Conservation (phyloP, 2,888 invertebrate species). For the Phyllotreta cruciferae region DNA sequence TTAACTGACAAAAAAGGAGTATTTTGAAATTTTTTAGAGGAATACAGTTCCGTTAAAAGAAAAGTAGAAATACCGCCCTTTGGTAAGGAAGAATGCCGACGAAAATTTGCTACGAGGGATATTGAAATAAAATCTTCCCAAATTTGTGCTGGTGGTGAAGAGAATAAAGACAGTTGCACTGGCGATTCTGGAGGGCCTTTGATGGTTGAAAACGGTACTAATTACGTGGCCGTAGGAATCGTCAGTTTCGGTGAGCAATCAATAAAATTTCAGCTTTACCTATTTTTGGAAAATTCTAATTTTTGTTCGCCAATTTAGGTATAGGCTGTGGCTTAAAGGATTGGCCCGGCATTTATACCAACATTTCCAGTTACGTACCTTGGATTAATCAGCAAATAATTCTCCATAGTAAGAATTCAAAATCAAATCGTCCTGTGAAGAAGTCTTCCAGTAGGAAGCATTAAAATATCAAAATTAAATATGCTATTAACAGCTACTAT, state of each 20-base stretch:
- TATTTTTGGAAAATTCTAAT: not conserved
- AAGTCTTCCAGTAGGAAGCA: no score
- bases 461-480: no score
- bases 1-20: no score
- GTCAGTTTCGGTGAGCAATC: conserved; percentile 68
- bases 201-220: conserved; percentile 61
- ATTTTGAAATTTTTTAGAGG: conserved; percentile 42
- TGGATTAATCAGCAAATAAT: conserved; percentile 65
- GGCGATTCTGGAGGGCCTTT: conserved; percentile 84
- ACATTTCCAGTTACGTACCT: conserved; percentile 65
- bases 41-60: conserved; percentile 62
- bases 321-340: conserved; percentile 58
- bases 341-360: conserved; percentile 76
- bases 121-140: conserved; percentile 66
- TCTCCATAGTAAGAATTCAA: conserved; percentile 24
- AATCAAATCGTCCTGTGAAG: not conserved
- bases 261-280: no score
- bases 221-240: conserved; percentile 66
- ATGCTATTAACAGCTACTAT: no score
- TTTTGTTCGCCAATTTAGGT: conserved; percentile 1
- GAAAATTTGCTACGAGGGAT: conserved; percentile 62
- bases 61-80: conserved; percentile 69
- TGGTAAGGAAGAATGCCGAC: conserved; percentile 63
- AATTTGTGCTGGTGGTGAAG: conserved; percentile 77
- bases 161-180: conserved; percentile 74